These are phyloP conservation scores for Poecilia velifera DNA, from an alignment of 2,797 vertebrate species.

Conservation along the genomic window DNA sequence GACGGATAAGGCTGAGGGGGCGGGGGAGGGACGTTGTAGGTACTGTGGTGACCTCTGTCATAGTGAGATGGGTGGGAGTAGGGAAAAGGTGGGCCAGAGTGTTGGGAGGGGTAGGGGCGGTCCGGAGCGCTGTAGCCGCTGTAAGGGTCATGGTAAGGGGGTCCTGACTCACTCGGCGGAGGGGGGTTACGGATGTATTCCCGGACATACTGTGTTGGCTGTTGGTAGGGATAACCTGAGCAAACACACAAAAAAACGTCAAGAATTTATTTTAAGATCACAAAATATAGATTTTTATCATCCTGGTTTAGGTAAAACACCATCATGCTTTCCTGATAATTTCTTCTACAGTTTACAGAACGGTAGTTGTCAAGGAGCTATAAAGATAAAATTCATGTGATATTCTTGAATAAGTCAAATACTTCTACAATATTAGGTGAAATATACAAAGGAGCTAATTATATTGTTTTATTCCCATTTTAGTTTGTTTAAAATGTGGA, in stretches of 20 bases:
- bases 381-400: not conserved
- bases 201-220: slow-evolving; percentile 85
- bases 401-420: not conserved
- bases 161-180: slow-evolving; percentile 84
- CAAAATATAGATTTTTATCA: not conserved
- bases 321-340: not conserved
- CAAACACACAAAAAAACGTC: slow-evolving; percentile 13
- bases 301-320: not conserved
- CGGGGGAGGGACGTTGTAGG: slow-evolving; percentile 85
- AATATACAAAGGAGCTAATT: not conserved
- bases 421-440: not conserved
- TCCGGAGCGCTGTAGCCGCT: slow-evolving; percentile 85
- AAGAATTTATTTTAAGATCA: not conserved
- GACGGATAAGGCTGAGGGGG: slow-evolving; percentile 85
- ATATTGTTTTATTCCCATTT: not conserved
- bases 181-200: slow-evolving; percentile 90
- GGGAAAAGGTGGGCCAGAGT: slow-evolving; percentile 85
- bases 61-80: slow-evolving; percentile 89
- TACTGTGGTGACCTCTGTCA: slow-evolving; percentile 82
- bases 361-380: not conserved
- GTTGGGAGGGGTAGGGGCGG: slow-evolving; percentile 85
- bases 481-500: not conserved
- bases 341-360: not conserved
- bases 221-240: slow-evolving; percentile 91
- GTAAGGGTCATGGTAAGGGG: slow-evolving; percentile 90